Evolutionary conservation across 1,140 invertebrate genomes (phyloP), one percentile per base, ranked within the genome.

Genomic region (Linepithema humile): DNA sequence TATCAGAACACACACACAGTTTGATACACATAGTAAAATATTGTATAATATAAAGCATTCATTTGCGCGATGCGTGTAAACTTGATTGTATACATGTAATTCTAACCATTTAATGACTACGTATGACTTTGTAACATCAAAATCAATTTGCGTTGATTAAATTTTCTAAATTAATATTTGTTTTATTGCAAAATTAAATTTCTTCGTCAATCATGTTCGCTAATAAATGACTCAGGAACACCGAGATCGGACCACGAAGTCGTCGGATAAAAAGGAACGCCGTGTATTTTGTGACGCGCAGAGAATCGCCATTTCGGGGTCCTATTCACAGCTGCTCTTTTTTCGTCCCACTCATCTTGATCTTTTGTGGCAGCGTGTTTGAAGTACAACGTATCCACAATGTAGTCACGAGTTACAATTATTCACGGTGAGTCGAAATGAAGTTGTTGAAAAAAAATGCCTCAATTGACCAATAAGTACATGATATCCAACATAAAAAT

Each of bases 221-320:
- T 69, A 80, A 80, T 69, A 70, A 80, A 80, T 69, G 48, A 59
- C 29, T 80, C 64, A 57, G 75, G 48, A 35, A 64, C 35, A 62
- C 32, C 57, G 55, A 77, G 77, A 83, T 62, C 23, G 70, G 59
- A 23, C 60, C 15, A 83, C 55, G 29, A 83, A 40, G 53, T 45
- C 10, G 69, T 29, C 35, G 35, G 59, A 29, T 82, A 65, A 48
- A 74, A 78, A 78, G 67, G 43, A 73, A 82, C 57, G 73, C 35
- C 32, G 23, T 70, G 74, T 23, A 60, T 84, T 69, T 85, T 62
- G 64, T 86, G 86, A 91, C 85, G 88, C 82, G 87, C 84, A 87
- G 78, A 85, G 85, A 92, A 92, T 91, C 89, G 91, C 89, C 89
- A 92, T 92, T 93, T 90, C 90, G 91, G 90, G 89, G 86, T 84